A percentile compares a stretch with the other conserved stretches of the same genome.
Conservation (phyloP, 2,113 vertebrate genomes). For the Rynchops niger region DNA sequence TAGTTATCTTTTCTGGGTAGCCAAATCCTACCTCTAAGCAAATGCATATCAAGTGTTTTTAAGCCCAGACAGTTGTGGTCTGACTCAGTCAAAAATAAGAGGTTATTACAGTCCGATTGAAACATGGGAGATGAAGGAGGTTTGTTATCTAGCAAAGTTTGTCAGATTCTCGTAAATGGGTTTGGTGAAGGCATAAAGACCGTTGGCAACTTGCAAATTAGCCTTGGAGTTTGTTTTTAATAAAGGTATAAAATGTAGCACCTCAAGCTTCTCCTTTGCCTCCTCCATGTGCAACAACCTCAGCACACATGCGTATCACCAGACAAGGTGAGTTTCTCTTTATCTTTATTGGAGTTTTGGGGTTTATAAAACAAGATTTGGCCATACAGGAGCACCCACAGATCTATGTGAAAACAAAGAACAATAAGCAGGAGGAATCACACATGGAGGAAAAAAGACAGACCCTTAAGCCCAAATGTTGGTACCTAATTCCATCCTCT, state of each 20-base stretch:
- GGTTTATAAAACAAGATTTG: neutral
- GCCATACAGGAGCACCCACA: neutral
- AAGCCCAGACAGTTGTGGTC: neutral
- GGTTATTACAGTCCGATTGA: neutral
- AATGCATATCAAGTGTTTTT: neutral
- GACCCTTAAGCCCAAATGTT: neutral
- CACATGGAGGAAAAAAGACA: neutral
- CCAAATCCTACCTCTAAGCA: neutral
- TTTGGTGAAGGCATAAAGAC: neutral
- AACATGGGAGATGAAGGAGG: neutral
- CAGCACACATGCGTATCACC: neutral
- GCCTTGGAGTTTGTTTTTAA: constrained; percentile 36
- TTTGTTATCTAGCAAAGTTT: neutral
- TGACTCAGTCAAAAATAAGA: neutral
- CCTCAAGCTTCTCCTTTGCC: neutral
- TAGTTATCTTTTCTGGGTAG: neutral
- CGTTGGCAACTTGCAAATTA: neutral
- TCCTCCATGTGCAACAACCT: neutral
- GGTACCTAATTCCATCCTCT: neutral
- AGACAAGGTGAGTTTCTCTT: neutral
- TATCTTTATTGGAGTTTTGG: neutral
- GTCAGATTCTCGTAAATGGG: neutral
- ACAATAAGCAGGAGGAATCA: neutral
- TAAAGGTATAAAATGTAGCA: constrained; percentile 16
- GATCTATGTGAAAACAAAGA: neutral